Evolutionary conservation across 1,140 invertebrate species (phyloP), one percentile per base, ranked within the genome.

Genomic region (Choristoneura fumiferana): DNA sequence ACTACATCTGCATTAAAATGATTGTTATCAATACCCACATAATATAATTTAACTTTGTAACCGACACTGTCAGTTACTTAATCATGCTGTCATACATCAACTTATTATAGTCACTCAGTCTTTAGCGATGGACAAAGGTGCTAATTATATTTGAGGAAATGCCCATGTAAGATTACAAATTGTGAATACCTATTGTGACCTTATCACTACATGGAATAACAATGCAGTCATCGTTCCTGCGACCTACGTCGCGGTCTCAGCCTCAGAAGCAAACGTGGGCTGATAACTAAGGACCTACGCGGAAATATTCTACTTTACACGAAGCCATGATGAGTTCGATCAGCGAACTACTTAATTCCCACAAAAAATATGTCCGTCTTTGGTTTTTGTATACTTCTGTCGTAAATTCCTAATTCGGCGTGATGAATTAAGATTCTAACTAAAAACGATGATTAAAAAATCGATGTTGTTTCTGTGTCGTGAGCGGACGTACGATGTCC

Each of bases 231-330:
- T 73, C 54, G 45, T 49, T 57, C 69, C 57, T 49, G 68, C 67
- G 63, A 67, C 55, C 67, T 75, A 69, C 67, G 60, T 63, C 56
- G 62, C 35, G 36, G 52, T 53, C 57, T 66, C 67, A 77, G 67
- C 78, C 80, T 84, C 78, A 78, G 70, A 60, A 68, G 58, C 57
- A 69, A 58, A 86, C 83, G 83, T 84, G 83, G 80, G 79, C 34
- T 59, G 81, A 38, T 53, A 75, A 69, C 73, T 79, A 82, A 82
- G 73, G 71, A 80, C 63, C 71, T 78, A 83, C 73, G 77, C 82
- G 82, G 82, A 83, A 83, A 79, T 57, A 72, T 75, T 64, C 58
- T 22, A 61, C 49, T 74, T 76, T 73, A 73, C 68, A 29, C 22
- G 22, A 29, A 29, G 22, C 22, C 22, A 29, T 29, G 22, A 29